phyloP scores from a whole-genome alignment of 2,113 vertebrate species.

The Myotis davidii region DNA sequence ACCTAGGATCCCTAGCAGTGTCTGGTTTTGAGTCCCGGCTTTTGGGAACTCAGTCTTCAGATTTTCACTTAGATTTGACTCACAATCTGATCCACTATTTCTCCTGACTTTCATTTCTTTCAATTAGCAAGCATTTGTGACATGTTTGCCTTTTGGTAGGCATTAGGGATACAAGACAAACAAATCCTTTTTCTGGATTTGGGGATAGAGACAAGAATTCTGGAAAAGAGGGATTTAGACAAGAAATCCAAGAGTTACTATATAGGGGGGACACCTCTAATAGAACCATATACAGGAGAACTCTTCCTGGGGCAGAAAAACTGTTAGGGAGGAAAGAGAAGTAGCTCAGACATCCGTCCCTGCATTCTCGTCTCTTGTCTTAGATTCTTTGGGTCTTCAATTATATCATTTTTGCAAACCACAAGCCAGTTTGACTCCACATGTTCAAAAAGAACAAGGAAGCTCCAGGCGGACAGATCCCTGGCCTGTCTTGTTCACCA shows the following conservation, averaged over 20 bases:
- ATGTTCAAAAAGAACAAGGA: neutral
- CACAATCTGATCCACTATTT: neutral
- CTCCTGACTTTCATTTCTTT: slow-evolving; percentile 23
- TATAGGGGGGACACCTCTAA: neutral
- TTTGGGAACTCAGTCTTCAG: neutral
- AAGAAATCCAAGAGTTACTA: neutral
- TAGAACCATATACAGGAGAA: neutral
- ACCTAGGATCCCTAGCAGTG: neutral
- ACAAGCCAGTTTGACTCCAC: neutral
- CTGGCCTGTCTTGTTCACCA: neutral
- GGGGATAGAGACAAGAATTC: neutral
- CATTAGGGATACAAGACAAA: neutral
- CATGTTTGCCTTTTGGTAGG: neutral
- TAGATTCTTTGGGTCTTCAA: neutral
- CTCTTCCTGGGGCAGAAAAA: neutral
- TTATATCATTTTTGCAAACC: neutral
- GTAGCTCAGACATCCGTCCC: neutral
- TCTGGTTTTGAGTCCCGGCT: neutral
- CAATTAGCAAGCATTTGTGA: neutral
- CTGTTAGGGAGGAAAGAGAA: neutral
- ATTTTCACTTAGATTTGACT: neutral
- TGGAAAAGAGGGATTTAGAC: neutral
- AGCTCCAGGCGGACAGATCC: neutral
- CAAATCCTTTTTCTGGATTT: neutral
- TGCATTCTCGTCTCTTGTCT: neutral